phyloP scores from a whole-genome alignment of 2,888 invertebrate genomes.

The Tachina lurida region DNA sequence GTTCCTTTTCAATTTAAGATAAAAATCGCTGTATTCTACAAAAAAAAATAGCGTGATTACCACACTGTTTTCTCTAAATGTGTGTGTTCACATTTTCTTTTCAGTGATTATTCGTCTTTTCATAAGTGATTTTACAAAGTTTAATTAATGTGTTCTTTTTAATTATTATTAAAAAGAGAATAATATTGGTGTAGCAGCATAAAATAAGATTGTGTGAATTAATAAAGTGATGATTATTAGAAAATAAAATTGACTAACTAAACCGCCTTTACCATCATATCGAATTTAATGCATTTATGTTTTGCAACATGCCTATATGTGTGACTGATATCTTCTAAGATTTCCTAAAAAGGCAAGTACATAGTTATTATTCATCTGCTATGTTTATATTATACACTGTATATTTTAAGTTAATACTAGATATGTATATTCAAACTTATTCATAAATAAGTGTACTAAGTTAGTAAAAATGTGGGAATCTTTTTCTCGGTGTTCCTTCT shows the following conservation, averaged over 20 bases:
- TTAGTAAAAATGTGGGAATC: slow-evolving; percentile 57
- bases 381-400: slow-evolving; percentile 24
- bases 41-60: not conserved
- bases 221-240: slow-evolving; percentile 38
- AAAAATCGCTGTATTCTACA: not conserved
- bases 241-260: slow-evolving; percentile 18
- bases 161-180: not conserved
- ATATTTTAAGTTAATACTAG: slow-evolving; percentile 17
- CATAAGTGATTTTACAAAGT: slow-evolving; percentile 58
- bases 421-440: not conserved
- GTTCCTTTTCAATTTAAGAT: not conserved
- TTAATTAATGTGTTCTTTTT: slow-evolving; percentile 42
- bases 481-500: slow-evolving; percentile 20
- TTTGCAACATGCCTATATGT: slow-evolving; percentile 30
- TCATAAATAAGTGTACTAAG: slow-evolving; percentile 36
- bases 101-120: slow-evolving; percentile 68
- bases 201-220: slow-evolving; percentile 22
- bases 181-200: not conserved
- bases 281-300: slow-evolving; percentile 58
- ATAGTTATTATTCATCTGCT: not conserved
- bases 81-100: slow-evolving; percentile 55
- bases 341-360: slow-evolving; percentile 67
- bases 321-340: slow-evolving; percentile 47
- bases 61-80: slow-evolving; percentile 4
- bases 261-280: slow-evolving; percentile 37